phyloP scores from a whole-genome alignment of 2,113 vertebrate species.

The Scytalopus superciliaris region DNA sequence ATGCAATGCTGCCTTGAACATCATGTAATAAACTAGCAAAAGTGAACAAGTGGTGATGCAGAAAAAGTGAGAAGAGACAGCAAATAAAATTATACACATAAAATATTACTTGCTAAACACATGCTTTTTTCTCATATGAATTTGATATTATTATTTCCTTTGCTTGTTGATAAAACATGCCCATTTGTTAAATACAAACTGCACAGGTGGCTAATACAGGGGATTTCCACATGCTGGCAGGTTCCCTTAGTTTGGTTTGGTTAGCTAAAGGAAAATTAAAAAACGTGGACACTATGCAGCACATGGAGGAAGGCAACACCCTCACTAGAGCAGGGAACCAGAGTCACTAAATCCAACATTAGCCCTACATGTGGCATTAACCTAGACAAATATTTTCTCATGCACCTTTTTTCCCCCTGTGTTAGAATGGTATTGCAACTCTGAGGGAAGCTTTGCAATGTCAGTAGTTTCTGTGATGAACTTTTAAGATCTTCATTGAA shows the following conservation, averaged over 20 bases:
- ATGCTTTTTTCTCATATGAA: neutral
- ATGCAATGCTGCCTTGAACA: constrained; percentile 17
- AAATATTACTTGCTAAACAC: constrained; percentile 26
- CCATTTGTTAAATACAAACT: neutral
- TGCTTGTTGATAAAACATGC: neutral
- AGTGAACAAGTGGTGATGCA: constrained; percentile 19
- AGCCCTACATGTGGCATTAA: neutral
- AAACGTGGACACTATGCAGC: neutral
- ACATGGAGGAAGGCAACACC: neutral
- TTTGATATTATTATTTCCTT: neutral
- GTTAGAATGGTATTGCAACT: neutral
- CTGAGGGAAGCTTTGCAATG: neutral
- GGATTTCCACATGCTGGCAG: neutral
- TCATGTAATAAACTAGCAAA: constrained; percentile 30
- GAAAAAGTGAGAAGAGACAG: constrained; percentile 23
- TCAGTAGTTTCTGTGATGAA: neutral
- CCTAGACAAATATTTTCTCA: neutral
- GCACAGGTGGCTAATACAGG: neutral
- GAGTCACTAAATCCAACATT: neutral
- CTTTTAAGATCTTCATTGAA: neutral
- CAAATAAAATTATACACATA: constrained; percentile 7
- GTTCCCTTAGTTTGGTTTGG: neutral
- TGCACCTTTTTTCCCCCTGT: neutral
- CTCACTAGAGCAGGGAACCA: neutral
- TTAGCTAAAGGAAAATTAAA: neutral